Base-by-base conservation (phyloP, 1,140 invertebrate species). In the Archegozetes longisetosus region DNA sequence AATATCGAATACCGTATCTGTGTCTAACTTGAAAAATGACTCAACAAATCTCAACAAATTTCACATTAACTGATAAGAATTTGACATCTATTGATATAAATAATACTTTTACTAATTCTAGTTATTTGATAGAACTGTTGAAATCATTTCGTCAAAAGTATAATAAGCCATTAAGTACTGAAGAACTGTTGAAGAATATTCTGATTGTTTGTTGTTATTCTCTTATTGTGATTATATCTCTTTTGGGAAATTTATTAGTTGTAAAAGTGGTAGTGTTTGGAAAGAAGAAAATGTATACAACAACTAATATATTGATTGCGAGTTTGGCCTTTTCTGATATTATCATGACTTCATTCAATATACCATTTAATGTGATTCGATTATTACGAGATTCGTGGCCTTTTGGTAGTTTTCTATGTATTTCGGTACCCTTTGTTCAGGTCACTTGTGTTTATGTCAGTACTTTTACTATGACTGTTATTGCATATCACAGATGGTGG, bases 301-400 rank as follows among this genome's bases (percentile, higher is more conserved):
- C 50, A 1, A 90, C 86, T 1, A 90, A 90, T 67, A 85, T 84
- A 67, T 87, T 89, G 68, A 88, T 90, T 62, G 81, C 82, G 61
- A 90, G 89, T 70, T 72, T 91, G 57, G 85, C 88, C 0, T 72
- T 89, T 9, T 85, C 85, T 24, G 87, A 91, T 69, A 80, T 91
- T 20, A 70, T 88, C 26, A 88, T 91, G 80, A 83, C 85, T 0
- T 64, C 88, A 1, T 81, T 90, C 61, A 90, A 87, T 68, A 81
- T 90, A n/a, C 87, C 87, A 1, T 88, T 88, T 64, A 72, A 70
- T 62, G 61, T 71, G 6, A 67, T 66, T 0, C 63, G 71, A 20
- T 64, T 69, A 0, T 62, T 71, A 20, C 29, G 68, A 29, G 63
- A 65, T 14, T 69, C 75, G 46, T 76, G 76, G 76, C 70, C 71